Percentiles rank a stretch among this genome's conserved stretches.
Evolutionary conservation across 2,888 invertebrate species (phyloP).

Genomic region (Lycophotia porphyrea): DNA sequence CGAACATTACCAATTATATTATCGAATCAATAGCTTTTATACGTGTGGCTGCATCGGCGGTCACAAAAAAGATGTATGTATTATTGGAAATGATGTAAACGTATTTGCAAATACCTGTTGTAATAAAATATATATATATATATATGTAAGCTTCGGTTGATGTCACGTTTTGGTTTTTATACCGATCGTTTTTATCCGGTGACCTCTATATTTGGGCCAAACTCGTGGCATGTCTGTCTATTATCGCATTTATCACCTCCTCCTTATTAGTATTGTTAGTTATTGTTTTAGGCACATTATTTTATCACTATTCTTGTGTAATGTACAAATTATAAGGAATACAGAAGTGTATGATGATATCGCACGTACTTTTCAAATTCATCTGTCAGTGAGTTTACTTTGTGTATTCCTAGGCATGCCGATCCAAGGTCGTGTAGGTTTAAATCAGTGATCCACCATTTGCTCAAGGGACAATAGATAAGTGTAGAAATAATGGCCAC

Average conservation of each 20-base stretch:
- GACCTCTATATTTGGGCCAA: conserved; percentile 18
- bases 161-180: conserved; percentile 41
- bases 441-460: neutral
- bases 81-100: conserved; percentile 12
- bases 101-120: conserved; percentile 15
- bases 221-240: conserved; percentile 7
- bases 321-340: conserved; percentile 5
- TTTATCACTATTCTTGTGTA: conserved; percentile 26
- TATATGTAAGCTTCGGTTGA: neutral
- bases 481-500: conserved; percentile 32
- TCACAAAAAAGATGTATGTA: neutral
- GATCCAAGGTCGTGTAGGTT: neutral
- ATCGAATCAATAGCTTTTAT: conserved; percentile 14
- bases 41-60: conserved; percentile 13
- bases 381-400: neutral
- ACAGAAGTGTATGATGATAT: conserved; percentile 3
- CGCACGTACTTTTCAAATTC: neutral
- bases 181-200: conserved; percentile 4
- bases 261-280: conserved; percentile 32
- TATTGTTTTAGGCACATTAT: conserved; percentile 28
- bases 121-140: conserved; percentile 19
- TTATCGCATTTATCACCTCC: conserved; percentile 20
- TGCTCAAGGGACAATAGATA: conserved; percentile 16
- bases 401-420: neutral
- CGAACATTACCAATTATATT: conserved; percentile 2